Evolutionary conservation across 2,888 invertebrate genomes (phyloP).

Genomic region (Heliconius ethilla): DNA sequence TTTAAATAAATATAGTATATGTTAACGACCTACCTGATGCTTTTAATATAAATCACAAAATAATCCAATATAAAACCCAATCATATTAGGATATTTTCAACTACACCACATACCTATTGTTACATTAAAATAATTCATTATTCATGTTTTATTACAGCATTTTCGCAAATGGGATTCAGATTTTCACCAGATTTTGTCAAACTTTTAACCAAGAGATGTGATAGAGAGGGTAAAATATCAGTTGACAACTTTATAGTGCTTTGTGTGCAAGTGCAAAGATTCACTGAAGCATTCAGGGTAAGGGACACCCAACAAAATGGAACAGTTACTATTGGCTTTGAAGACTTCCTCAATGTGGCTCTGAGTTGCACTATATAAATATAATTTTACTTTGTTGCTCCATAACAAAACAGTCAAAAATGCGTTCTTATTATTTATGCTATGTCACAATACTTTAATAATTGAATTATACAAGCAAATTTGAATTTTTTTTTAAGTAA

Average conservation of each 20-base stretch:
- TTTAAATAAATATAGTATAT: neutral
- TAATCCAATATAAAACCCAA: too few relatives aligned
- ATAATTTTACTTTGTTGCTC: neutral
- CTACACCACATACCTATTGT: neutral
- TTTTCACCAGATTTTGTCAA: conserved; percentile 90
- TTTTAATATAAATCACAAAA: too few relatives aligned
- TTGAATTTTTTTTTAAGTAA: neutral
- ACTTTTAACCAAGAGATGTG: conserved; percentile 86
- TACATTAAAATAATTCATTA: neutral
- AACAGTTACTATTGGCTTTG: conserved; percentile 91
- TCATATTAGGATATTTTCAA: too few relatives aligned
- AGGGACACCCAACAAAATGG: conserved; percentile 92
- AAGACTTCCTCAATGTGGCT: conserved; percentile 94
- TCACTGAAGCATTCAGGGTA: conserved; percentile 92
- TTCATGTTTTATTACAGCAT: conserved; percentile 79
- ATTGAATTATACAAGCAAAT: neutral
- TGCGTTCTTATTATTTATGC: neutral
- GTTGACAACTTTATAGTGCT: conserved; percentile 94
- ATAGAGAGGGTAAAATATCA: conserved; percentile 85
- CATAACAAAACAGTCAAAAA: neutral
- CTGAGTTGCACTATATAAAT: conserved; percentile 85
- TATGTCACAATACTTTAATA: neutral
- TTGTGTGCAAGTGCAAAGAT: conserved; percentile 93
- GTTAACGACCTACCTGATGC: neutral
- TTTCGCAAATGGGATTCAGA: conserved; percentile 93